Conservation (phyloP, 1,140 invertebrate genomes). For the Halesus radiatus region DNA sequence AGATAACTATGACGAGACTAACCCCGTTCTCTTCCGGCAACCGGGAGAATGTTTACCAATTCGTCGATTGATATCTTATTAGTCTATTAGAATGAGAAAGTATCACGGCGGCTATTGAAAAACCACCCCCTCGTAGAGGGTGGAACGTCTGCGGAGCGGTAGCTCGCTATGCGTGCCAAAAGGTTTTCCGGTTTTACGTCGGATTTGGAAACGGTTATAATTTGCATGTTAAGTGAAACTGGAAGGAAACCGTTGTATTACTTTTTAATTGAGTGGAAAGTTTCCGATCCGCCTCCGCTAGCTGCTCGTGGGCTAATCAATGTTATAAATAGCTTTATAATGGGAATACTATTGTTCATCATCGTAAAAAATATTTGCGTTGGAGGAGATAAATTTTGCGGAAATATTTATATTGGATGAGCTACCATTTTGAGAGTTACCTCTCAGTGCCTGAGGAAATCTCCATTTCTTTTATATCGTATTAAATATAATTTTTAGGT, state of each 20-base stretch:
- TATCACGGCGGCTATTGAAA: background rate
- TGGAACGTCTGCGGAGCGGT: constrained; percentile 2
- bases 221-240: constrained; percentile 44
- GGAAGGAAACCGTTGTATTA: constrained; percentile 42
- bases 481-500: too few relatives aligned
- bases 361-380: too few relatives aligned
- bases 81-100: too few relatives aligned
- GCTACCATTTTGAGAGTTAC: too few relatives aligned
- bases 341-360: background rate
- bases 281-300: background rate
- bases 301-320: background rate
- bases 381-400: too few relatives aligned
- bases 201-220: constrained; percentile 44
- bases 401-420: too few relatives aligned
- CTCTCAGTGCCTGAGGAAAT: too few relatives aligned
- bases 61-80: too few relatives aligned
- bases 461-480: too few relatives aligned
- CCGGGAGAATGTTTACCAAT: too few relatives aligned
- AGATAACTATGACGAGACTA: too few relatives aligned
- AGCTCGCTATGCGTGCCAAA: constrained; percentile 23
- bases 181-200: constrained; percentile 36
- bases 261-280: constrained; percentile 40
- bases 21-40: too few relatives aligned
- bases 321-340: constrained; percentile 31
- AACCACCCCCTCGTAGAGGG: background rate